A percentile compares a stretch with the other conserved stretches of the same genome.
These are phyloP conservation scores for Sepioteuthis lessoniana DNA, from an alignment of 2,888 invertebrate genomes.

Conservation along the genomic window DNA sequence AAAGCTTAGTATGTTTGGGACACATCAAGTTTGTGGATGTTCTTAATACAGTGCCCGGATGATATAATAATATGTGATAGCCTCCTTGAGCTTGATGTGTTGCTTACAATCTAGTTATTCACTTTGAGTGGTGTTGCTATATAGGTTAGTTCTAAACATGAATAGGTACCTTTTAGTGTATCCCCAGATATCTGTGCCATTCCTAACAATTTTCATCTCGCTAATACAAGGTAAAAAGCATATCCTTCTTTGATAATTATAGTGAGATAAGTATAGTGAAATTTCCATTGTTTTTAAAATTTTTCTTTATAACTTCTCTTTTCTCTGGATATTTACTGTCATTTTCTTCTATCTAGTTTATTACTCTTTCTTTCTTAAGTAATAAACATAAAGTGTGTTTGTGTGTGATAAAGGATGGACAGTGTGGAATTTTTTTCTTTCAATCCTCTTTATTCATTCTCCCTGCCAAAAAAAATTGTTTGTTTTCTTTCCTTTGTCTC, in stretches of 20 bases:
- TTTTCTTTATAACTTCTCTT: not conserved
- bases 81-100: conserved; percentile 42
- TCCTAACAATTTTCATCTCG: not conserved
- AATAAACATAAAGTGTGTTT: not conserved
- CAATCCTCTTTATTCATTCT: not conserved
- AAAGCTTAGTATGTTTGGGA: conserved; percentile 17
- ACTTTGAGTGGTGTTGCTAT: not conserved
- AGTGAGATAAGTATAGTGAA: not conserved
- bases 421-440: not conserved
- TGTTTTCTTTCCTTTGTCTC: not conserved
- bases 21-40: conserved; percentile 45
- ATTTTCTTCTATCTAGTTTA: not conserved
- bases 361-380: not conserved
- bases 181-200: conserved; percentile 2
- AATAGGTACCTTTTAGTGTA: not conserved
- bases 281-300: not conserved
- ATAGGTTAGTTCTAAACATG: not conserved
- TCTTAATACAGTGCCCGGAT: conserved; percentile 47
- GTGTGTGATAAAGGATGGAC: not conserved
- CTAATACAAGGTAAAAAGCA: conserved; percentile 7
- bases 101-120: conserved; percentile 36
- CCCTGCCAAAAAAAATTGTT: not conserved
- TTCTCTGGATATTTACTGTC: not conserved
- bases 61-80: conserved; percentile 48
- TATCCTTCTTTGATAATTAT: not conserved